A percentile compares a stretch with the other conserved stretches of the same genome.
Conservation (phyloP, 2,888 invertebrate genomes). For the Aspidapion aeneum region DNA sequence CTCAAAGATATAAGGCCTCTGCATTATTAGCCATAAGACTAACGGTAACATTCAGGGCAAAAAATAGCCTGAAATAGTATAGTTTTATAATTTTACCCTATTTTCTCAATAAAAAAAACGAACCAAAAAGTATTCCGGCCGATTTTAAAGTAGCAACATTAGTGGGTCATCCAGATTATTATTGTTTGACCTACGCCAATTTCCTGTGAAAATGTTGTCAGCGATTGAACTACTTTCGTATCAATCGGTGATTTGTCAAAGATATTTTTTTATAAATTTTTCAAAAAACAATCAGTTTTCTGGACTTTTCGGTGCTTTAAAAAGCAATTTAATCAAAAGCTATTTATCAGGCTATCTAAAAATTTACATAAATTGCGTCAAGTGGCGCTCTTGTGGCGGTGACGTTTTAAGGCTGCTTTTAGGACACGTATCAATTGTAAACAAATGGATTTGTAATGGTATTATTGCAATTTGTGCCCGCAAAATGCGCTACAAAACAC, state of each 20-base stretch:
- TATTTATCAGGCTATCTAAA: neutral
- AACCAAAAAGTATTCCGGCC: no score
- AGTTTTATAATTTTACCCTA: no score
- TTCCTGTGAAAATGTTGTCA: no score
- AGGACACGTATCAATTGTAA: slow-evolving; percentile 1
- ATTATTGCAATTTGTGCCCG: neutral
- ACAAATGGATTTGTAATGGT: neutral
- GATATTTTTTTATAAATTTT: neutral
- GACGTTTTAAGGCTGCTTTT: neutral
- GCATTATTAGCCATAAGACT: no score
- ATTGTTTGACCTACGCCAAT: no score
- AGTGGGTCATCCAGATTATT: no score
- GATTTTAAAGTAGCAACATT: no score
- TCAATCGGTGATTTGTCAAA: neutral
- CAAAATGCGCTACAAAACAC: slow-evolving; percentile 24
- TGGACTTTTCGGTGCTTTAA: neutral
- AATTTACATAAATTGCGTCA: neutral
- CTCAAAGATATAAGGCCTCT: no score
- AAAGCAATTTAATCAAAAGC: neutral
- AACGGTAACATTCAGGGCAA: no score
- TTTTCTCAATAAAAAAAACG: no score
- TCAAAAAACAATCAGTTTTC: no score
- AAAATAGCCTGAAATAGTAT: no score
- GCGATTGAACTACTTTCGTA: neutral
- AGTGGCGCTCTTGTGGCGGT: neutral